Evolutionary conservation across 2,797 vertebrate genomes (phyloP).

Genomic region (Setipinna tenuifilis): DNA sequence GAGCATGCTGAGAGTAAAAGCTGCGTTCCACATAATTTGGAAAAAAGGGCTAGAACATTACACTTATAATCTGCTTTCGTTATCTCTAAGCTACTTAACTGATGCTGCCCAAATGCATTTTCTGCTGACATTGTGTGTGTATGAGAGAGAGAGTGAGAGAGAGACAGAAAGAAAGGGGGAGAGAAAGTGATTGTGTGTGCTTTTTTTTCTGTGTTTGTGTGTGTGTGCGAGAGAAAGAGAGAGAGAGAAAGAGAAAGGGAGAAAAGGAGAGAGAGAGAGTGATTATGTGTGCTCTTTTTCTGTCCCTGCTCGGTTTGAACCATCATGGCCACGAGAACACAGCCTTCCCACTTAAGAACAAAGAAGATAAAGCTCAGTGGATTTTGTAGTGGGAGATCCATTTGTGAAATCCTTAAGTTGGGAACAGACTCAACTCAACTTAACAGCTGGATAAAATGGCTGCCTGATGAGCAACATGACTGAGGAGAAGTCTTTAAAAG

Average conservation of each 20-base stretch:
- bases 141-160: too few species aligned
- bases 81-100: conserved; percentile 34
- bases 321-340: not conserved
- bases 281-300: not conserved
- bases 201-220: conserved; percentile 55
- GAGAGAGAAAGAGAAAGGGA: conserved; percentile 37
- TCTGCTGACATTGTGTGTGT: not conserved
- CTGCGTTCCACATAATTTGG: not conserved
- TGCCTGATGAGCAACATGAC: not conserved
- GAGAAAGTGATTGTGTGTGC: conserved; percentile 53
- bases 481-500: not conserved
- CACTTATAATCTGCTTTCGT: conserved; percentile 19
- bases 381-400: not conserved
- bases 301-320: not conserved
- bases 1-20: not conserved
- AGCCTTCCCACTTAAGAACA: not conserved
- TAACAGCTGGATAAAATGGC: not conserved
- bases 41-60: conserved; percentile 4
- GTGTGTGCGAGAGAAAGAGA: not conserved
- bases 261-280: not conserved
- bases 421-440: not conserved
- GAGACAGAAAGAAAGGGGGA: too few species aligned
- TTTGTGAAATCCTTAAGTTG: conserved; percentile 6
- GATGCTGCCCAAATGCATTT: conserved; percentile 25
- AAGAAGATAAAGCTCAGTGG: not conserved